phyloP scores from a whole-genome alignment of 2,888 invertebrate species.

The Trachelus stipa region DNA sequence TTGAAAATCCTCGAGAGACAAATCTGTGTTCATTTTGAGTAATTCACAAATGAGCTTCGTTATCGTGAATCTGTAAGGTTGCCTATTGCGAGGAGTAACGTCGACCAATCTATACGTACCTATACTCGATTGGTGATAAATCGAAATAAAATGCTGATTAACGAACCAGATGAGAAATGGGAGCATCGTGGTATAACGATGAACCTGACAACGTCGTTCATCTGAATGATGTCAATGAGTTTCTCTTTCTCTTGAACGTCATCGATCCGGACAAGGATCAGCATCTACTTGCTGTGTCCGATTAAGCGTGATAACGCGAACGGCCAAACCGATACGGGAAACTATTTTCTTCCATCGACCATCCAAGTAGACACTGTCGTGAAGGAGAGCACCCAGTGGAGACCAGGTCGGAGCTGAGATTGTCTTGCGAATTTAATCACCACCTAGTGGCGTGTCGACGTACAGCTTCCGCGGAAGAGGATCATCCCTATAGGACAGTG shows the following conservation, averaged over 20 bases:
- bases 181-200: not conserved
- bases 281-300: not conserved
- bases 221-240: not conserved
- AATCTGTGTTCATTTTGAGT: not conserved
- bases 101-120: not conserved
- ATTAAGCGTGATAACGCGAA: not conserved
- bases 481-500: not conserved
- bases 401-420: not conserved
- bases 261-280: not conserved
- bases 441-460: not conserved
- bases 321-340: not conserved
- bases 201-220: not conserved
- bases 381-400: not conserved
- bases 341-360: not conserved
- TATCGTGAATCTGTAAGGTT: not conserved
- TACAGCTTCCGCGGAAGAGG: not conserved
- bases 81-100: not conserved
- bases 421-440: not conserved
- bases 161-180: not conserved
- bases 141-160: not conserved
- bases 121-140: not conserved
- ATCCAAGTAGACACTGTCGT: not conserved
- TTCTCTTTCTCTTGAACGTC: not conserved
- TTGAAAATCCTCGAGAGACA: not conserved
- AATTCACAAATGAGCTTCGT: not conserved